phyloP scores from a whole-genome alignment of 1,140 invertebrate species.

The Platorchestia sp. region DNA sequence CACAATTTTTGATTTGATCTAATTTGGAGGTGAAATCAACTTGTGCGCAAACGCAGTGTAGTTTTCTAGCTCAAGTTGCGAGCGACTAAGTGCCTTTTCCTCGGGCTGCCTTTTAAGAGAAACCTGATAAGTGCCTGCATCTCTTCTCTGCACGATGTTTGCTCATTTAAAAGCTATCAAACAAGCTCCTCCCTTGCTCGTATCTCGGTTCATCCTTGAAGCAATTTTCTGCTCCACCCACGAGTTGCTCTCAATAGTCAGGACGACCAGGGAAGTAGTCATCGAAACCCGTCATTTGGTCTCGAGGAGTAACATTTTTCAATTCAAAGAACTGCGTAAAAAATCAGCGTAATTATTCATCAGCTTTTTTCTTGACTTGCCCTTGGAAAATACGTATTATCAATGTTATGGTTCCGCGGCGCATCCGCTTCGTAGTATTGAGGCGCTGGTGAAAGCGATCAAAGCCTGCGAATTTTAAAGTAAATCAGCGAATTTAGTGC shows the following conservation, averaged over 20 bases:
- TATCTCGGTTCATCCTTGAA: conserved; percentile 18
- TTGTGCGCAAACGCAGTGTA: background rate
- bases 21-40: background rate
- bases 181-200: conserved; percentile 25
- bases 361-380: background rate
- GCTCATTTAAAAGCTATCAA: conserved; percentile 8
- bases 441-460: background rate
- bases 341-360: background rate
- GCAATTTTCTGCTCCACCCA: conserved; percentile 40
- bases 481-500: background rate
- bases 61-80: background rate
- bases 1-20: background rate
- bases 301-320: background rate
- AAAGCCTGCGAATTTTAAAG: background rate
- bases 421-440: background rate
- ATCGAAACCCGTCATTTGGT: conserved; percentile 2
- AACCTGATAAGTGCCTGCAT: background rate
- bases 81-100: background rate
- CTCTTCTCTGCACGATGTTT: conserved; percentile 17
- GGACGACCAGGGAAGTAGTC: background rate
- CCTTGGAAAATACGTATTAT: background rate
- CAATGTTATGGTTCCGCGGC: background rate
- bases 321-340: background rate
- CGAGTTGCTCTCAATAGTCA: background rate
- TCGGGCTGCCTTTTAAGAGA: background rate